Evolutionary conservation across 2,113 vertebrate species (phyloP), one percentile per base, ranked within the genome.

Genomic region (Ellobius talpinus): DNA sequence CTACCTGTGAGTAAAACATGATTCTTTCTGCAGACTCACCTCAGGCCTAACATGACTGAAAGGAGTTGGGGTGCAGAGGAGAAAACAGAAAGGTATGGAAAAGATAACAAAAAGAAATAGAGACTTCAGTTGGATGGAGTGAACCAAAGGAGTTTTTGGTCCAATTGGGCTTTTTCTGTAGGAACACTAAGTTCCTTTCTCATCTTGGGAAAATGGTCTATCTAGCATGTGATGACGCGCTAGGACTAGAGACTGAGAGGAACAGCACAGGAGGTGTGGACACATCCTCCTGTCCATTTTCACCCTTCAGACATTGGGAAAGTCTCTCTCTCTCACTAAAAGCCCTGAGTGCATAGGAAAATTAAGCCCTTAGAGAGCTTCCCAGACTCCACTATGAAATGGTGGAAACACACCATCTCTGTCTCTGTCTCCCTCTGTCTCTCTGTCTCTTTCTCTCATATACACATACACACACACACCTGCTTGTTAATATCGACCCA

Each of bases 1-100:
- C 79, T 92, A 42, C 39, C 52, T 82, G 52, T 70, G 90, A 74
- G 76, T 70, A 94, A 82, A 96, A 90, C 11, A 39, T 8, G 45
- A 50, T 85, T 82, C 52, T 58, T 50, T 92, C 77, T 58, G 77
- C 47, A 72, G 10, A 88, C 26, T 11, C 89, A 52, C 61, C 84
- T 72, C 61, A 24, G 42, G 50, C 47, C 89, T 63, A 90, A 66
- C 16, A 47, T 29, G 63, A 87, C 9, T 92, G n/a, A 79, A 87
- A 88, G 0, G 5, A 7, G 5, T 0, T 76, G 39, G 31, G 36
- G 63, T 42, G 26, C 12, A 87, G 74, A 55, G 50, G 31, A 55
- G 52, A 74, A 65, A 78, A 45, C 82, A 19, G 17, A 63, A 72
- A 76, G 11, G 11, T 24, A 61, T 33, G 63, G 50, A 87, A 88